Percentiles rank a stretch among this genome's conserved stretches.
Conservation (phyloP, 2,888 invertebrate species). For the Hofmannophila pseudospretella region DNA sequence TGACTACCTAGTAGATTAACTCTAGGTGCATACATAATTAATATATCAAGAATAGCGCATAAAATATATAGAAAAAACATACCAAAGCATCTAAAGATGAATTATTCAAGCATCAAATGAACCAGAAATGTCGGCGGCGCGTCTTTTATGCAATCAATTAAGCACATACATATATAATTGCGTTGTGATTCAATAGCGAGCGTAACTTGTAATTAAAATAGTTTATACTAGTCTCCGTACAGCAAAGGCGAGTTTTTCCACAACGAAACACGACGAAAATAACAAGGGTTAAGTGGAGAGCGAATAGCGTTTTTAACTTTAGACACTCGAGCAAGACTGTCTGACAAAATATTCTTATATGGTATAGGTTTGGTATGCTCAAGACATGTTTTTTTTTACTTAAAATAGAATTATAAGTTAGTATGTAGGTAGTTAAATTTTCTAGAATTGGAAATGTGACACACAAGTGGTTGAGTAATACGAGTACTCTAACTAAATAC, state of each 20-base stretch:
- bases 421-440: too few species aligned
- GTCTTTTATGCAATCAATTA: conserved; percentile 43
- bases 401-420: too few species aligned
- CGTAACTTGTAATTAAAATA: conserved; percentile 58
- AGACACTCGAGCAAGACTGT: too few species aligned
- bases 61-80: conserved; percentile 1
- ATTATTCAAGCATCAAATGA: conserved; percentile 36
- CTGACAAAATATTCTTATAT: too few species aligned
- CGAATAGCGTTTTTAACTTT: conserved; percentile 18
- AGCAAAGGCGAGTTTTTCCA: conserved; percentile 53
- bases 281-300: conserved; percentile 20
- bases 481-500: too few species aligned
- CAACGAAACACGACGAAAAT: conserved; percentile 37
- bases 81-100: conserved; percentile 17
- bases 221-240: conserved; percentile 49
- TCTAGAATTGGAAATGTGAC: too few species aligned
- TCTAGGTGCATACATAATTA: too few species aligned
- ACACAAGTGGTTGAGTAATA: too few species aligned
- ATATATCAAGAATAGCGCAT: too few species aligned
- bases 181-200: conserved; percentile 39
- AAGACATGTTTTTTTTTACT: too few species aligned
- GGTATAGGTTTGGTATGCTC: too few species aligned
- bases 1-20: too few species aligned
- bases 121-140: conserved; percentile 26
- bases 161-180: conserved; percentile 40